These are phyloP conservation scores for Pocillopora verrucosa DNA, from an alignment of 64 coral and sea anemone genomes.

Conservation along the genomic window DNA sequence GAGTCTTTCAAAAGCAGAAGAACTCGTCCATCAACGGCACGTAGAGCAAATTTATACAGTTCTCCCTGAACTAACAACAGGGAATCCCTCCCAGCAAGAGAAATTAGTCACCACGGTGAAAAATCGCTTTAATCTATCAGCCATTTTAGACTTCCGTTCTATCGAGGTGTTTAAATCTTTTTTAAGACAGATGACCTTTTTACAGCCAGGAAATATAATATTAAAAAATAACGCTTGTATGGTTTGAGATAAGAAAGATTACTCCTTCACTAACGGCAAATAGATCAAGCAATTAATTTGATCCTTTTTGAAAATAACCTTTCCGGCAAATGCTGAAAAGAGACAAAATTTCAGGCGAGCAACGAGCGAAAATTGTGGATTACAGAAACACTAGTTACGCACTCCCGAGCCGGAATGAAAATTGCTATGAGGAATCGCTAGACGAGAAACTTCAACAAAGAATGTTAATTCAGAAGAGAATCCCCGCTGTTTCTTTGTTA, in stretches of 20 bases:
- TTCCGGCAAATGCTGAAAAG: background rate
- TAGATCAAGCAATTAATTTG: background rate
- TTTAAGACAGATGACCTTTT: background rate
- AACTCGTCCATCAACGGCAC: background rate
- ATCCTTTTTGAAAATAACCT: background rate
- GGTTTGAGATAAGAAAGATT: background rate
- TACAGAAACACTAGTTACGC: background rate
- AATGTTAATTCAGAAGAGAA: constrained; percentile 1
- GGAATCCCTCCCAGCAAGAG: background rate
- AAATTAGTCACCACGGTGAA: background rate
- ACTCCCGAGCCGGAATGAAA: background rate
- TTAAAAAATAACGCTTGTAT: background rate
- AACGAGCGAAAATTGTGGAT: background rate
- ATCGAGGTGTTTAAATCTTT: background rate
- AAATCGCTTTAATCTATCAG: background rate
- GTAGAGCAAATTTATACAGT: constrained; percentile 1
- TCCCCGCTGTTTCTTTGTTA: background rate
- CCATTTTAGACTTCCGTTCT: constrained; percentile 27
- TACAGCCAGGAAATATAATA: background rate
- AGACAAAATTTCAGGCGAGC: background rate
- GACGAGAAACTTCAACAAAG: constrained; percentile 12
- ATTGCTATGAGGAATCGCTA: background rate
- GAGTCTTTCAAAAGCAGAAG: background rate
- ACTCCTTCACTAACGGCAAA: background rate
- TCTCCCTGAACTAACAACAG: constrained; percentile 1